Conservation (phyloP, 1,140 invertebrate genomes). For the Drosophila orena region DNA sequence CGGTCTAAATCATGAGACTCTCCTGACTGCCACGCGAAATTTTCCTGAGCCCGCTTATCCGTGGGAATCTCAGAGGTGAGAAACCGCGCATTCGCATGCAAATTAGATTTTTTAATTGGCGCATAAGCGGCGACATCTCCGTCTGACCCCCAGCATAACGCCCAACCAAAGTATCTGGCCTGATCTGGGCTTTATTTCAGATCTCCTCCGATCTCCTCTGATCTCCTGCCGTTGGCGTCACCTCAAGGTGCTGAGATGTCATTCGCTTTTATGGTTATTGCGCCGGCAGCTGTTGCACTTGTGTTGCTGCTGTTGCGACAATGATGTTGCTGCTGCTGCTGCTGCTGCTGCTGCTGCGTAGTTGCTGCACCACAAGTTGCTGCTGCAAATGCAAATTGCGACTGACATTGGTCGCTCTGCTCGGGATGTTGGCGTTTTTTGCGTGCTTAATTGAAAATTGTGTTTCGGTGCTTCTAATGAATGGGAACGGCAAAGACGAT, state of each 20-base stretch:
- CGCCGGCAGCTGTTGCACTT: constrained; percentile 19
- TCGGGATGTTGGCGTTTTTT: constrained; percentile 73
- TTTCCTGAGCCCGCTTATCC: constrained; percentile 19
- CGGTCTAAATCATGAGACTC: constrained; percentile 23
- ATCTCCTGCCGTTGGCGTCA: constrained; percentile 58
- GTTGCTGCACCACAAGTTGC: constrained; percentile 30
- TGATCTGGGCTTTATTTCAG: constrained; percentile 11
- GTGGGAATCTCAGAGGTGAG: constrained; percentile 36
- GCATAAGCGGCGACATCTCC: constrained; percentile 56
- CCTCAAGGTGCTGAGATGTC: constrained; percentile 68
- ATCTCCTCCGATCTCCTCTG: constrained; percentile 37
- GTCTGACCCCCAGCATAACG: constrained; percentile 30
- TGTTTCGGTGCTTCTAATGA: constrained; percentile 49
- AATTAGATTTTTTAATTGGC: constrained; percentile 82
- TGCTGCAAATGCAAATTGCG: constrained; percentile 73
- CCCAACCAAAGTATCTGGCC: constrained; percentile 17
- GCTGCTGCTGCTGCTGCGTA: constrained; percentile 16
- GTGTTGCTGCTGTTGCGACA: constrained; percentile 18
- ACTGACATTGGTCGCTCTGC: constrained; percentile 41
- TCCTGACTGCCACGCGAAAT: not conserved
- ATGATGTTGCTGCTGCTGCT: constrained; percentile 21
- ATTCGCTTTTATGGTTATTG: constrained; percentile 80
- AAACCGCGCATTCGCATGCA: constrained; percentile 55
- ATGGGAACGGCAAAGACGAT: constrained; percentile 45
- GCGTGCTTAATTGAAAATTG: constrained; percentile 71